phyloP scores from a whole-genome alignment of 2,888 invertebrate genomes.

The Norana najaformis region DNA sequence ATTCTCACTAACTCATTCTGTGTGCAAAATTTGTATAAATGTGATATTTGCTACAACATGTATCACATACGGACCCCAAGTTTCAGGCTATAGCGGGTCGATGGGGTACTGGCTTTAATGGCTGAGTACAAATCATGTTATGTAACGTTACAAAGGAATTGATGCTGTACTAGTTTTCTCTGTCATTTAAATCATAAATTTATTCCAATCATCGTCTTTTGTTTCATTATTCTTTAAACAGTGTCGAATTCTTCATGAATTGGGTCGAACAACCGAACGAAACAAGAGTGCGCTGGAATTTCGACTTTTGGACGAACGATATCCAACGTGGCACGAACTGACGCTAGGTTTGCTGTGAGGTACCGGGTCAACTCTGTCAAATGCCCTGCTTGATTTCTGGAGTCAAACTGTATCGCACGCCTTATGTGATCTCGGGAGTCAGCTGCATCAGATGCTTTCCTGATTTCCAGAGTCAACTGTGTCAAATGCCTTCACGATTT shows the following conservation, averaged over 20 bases:
- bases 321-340: slow-evolving; percentile 70
- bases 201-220: too few species aligned
- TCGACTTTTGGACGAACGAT: slow-evolving; percentile 76
- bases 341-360: background rate
- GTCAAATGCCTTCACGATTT: background rate
- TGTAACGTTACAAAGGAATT: background rate
- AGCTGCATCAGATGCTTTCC: background rate
- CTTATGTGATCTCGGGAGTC: background rate
- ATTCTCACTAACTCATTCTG: too few species aligned
- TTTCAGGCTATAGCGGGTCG: too few species aligned
- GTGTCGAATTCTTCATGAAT: slow-evolving; percentile 76
- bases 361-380: background rate
- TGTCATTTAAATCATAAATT: too few species aligned
- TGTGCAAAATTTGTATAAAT: too few species aligned
- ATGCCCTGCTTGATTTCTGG: background rate
- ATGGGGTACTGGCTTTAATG: too few species aligned
- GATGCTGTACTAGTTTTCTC: background rate
- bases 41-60: too few species aligned
- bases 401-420: background rate
- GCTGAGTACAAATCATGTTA: background rate
- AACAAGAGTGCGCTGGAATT: slow-evolving; percentile 83
- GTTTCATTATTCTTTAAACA: slow-evolving; percentile 53
- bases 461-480: background rate
- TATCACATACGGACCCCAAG: too few species aligned
- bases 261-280: slow-evolving; percentile 73